A percentile compares a stretch with the other conserved stretches of the same genome.
phyloP scores from a whole-genome alignment of 92 coral and sea anemone genomes.

The Epizoanthus illoricatus region DNA sequence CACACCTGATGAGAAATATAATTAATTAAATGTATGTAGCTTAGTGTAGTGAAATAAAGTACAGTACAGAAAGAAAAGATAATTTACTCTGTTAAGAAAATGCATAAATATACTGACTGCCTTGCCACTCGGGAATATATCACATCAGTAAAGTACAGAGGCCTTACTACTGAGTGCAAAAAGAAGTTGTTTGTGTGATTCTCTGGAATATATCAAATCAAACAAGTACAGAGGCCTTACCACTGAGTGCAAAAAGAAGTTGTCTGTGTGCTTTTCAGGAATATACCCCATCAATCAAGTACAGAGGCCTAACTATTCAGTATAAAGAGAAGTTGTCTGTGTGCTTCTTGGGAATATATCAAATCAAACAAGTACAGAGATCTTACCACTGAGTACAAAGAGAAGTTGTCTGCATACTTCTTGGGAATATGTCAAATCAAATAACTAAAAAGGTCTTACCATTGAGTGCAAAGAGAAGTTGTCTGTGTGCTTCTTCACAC shows the following conservation, averaged over 20 bases:
- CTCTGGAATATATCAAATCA: conserved; percentile 29
- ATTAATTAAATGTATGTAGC: too few relatives aligned
- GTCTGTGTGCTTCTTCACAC: conserved; percentile 96
- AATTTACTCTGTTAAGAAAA: too few relatives aligned
- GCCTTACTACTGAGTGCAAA: conserved; percentile 74
- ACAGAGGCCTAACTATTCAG: conserved; percentile 66
- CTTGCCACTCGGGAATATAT: background rate
- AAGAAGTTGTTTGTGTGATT: conserved; percentile 68
- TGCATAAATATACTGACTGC: too few relatives aligned
- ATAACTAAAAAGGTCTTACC: conserved; percentile 50
- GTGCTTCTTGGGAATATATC: conserved; percentile 65
- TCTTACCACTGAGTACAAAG: conserved; percentile 89
- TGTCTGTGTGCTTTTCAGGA: conserved; percentile 85
- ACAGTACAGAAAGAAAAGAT: too few relatives aligned
- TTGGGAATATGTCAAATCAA: conserved; percentile 17
- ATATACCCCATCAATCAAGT: background rate
- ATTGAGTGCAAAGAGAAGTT: conserved; percentile 89
- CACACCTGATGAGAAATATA: conserved; percentile 55
- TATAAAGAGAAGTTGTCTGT: conserved; percentile 86
- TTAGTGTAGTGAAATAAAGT: too few relatives aligned
- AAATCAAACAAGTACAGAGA: background rate
- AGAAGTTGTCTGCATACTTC: conserved; percentile 93
- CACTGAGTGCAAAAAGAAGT: conserved; percentile 88
- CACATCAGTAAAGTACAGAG: background rate
- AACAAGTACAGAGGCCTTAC: conserved; percentile 40